These are phyloP conservation scores for Strix uralensis DNA, from an alignment of 2,113 vertebrate genomes.

Conservation along the genomic window DNA sequence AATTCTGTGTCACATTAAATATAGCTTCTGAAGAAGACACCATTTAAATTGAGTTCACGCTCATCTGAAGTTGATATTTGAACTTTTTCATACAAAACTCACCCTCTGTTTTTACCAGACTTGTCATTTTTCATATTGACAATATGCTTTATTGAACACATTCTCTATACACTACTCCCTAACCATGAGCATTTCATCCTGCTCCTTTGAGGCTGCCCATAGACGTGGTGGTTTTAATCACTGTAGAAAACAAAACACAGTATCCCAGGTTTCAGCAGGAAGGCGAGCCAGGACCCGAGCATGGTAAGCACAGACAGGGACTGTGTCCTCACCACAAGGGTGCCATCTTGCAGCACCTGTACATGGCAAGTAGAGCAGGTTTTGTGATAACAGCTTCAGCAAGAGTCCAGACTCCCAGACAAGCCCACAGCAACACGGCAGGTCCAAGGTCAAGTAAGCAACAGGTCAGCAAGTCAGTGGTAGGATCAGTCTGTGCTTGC, in stretches of 20 bases:
- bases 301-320: neutral
- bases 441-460: neutral
- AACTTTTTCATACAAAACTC: neutral
- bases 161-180: neutral
- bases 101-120: neutral
- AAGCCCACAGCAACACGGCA: neutral
- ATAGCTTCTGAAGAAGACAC: neutral
- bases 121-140: neutral
- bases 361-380: neutral
- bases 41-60: neutral
- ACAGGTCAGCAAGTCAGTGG: neutral
- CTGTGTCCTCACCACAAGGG: neutral
- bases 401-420: neutral
- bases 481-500: neutral
- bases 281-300: neutral
- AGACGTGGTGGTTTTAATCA: neutral
- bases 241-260: neutral
- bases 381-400: neutral
- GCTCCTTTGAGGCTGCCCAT: neutral
- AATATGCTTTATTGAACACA: accelerated
- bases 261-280: neutral
- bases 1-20: neutral
- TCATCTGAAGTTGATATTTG: neutral
- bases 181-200: neutral
- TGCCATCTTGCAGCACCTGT: neutral